Base-by-base conservation (phyloP, 2,888 invertebrate species). In the Cistogaster globosa region DNA sequence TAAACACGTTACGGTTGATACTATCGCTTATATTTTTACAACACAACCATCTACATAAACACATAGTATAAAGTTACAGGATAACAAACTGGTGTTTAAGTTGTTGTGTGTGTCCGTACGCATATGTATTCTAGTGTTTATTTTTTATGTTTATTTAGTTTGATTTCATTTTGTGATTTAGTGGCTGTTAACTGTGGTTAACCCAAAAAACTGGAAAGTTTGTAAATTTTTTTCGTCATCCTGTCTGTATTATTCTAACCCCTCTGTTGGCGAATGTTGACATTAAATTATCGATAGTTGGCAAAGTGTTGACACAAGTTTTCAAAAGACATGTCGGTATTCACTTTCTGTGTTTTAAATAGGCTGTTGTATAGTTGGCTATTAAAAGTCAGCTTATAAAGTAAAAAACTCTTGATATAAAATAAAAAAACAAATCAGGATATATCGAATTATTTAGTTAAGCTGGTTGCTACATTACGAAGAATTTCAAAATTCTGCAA, bases 271-370 rank as follows among this genome's bases (percentile, higher is more conserved):
- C 45, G 12, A 45, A 45, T 55, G 55, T 36, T 62, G 62, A 42
- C 53, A 69, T n/a, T 62, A 69, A 69, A 78, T 69, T 69, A 62
- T 45, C 55, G 32, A 32, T 45, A 69, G 69, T 69, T 69, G 69
- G n/a, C 53, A 69, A 20, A 62, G 18, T 65, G 55, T 55, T 78
- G 69, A 69, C 78, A 62, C 42, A 45, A 42, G 20, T 69, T 18
- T 63, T 48, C 6, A 18, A 45, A n/a, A n/a, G n/a, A 45, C 45
- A 14, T 45, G 45, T 12, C 12, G 45, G 5, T 6, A 48, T 16
- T 16, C 12, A 48, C 0, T 48, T 48, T 4, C n/a, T 16, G 45
- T 16, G n/a, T n/a, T 48, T 48, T 16, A 6, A 6, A 14, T 4
- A n/a, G n/a, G 16, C 14, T 16, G 45, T n/a, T 48, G 45, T 16